phyloP scores from a whole-genome alignment of 1,140 invertebrate genomes.

The Bombyx mori region DNA sequence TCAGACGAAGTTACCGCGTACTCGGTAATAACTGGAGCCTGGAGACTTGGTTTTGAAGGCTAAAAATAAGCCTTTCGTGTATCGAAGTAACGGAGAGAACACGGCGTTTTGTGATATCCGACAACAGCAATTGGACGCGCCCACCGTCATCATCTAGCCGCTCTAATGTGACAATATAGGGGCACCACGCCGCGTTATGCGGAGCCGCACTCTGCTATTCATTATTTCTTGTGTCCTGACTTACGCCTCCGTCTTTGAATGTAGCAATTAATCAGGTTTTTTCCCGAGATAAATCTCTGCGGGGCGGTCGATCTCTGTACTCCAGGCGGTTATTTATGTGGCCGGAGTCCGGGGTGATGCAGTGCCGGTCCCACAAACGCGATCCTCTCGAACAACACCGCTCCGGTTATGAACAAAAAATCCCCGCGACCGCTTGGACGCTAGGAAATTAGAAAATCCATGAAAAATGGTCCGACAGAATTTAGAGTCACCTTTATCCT shows the following conservation, averaged over 20 bases:
- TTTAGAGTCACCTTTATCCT: slow-evolving; percentile 4
- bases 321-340: slow-evolving; percentile 1
- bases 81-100: too few relatives aligned
- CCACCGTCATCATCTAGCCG: background rate
- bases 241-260: slow-evolving; percentile 37
- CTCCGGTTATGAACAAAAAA: slow-evolving; percentile 2
- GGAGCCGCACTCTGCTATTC: slow-evolving; percentile 18
- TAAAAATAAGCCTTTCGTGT: too few relatives aligned
- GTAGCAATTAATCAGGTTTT: slow-evolving; percentile 47
- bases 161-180: too few relatives aligned
- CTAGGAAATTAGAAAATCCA: slow-evolving; percentile 10
- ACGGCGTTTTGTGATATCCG: too few relatives aligned
- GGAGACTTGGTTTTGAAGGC: too few relatives aligned
- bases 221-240: slow-evolving; percentile 40
- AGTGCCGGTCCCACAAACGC: slow-evolving; percentile 10
- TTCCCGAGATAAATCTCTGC: slow-evolving; percentile 35
- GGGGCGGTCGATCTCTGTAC: slow-evolving; percentile 6
- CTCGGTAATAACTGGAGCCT: too few relatives aligned
- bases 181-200: background rate
- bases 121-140: background rate
- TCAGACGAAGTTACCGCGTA: too few relatives aligned
- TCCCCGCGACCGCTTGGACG: background rate
- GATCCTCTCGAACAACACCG: slow-evolving; percentile 17
- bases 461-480: slow-evolving; percentile 4
- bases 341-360: background rate